Conservation (phyloP, 2,113 vertebrate genomes). For the Balaeniceps rex region DNA sequence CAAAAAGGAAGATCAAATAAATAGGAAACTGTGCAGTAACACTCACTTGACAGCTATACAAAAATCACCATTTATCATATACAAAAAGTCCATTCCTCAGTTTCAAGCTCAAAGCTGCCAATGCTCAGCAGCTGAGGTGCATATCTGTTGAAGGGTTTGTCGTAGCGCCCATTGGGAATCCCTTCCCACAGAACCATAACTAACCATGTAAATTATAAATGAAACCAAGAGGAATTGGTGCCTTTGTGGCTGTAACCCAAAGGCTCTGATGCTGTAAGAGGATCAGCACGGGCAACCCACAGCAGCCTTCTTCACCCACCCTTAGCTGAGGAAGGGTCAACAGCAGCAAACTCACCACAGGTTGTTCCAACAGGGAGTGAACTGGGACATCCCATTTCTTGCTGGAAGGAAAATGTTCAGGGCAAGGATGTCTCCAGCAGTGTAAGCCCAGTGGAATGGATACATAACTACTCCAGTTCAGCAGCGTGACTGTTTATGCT, state of each 20-base stretch:
- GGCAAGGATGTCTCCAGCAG: not conserved
- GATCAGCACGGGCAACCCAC: not conserved
- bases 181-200: not conserved
- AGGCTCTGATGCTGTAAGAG: not conserved
- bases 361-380: not conserved
- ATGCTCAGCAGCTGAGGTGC: not conserved
- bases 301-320: not conserved
- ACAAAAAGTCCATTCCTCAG: not conserved
- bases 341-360: not conserved
- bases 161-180: fast-evolving
- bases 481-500: not conserved
- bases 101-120: not conserved
- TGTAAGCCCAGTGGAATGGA: not conserved
- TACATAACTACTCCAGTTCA: not conserved
- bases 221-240: not conserved
- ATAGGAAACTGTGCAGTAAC: not conserved
- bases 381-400: not conserved
- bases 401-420: not conserved
- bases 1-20: not conserved
- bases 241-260: not conserved
- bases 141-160: not conserved
- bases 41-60: not conserved
- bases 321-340: not conserved
- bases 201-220: not conserved
- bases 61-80: not conserved